Percentiles rank a stretch among this genome's conserved stretches.
These are phyloP conservation scores for Steinernema scapterisci DNA, from an alignment of 2,888 invertebrate genomes.

Conservation along the genomic window DNA sequence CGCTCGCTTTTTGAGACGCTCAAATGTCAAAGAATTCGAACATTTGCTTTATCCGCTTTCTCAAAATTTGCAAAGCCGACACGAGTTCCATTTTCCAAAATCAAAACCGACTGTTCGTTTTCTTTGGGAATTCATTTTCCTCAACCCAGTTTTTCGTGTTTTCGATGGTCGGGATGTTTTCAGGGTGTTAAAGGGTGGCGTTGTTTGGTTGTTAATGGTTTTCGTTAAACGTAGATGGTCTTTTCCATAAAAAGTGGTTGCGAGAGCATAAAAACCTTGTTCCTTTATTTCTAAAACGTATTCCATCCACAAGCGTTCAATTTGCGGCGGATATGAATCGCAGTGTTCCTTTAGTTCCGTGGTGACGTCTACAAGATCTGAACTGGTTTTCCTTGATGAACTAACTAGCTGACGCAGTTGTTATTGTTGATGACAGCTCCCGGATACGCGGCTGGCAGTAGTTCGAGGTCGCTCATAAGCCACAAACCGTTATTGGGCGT, in stretches of 20 bases:
- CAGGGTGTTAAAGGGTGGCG: constrained; percentile 7
- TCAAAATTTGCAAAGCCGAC: neutral
- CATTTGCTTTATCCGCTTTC: neutral
- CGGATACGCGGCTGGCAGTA: constrained; percentile 27
- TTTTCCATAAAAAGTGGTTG: neutral
- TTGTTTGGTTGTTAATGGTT: neutral
- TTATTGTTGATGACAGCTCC: constrained; percentile 1
- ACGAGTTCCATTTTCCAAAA: too few species aligned
- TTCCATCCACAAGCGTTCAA: too few species aligned
- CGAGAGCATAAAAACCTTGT: too few species aligned
- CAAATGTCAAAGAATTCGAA: neutral
- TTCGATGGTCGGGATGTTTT: neutral
- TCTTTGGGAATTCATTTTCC: neutral
- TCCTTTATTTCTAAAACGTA: too few species aligned
- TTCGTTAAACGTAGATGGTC: neutral
- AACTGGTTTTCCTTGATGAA: constrained; percentile 8
- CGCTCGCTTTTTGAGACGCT: too few species aligned
- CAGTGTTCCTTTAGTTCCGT: neutral
- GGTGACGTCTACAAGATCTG: neutral
- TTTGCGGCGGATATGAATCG: neutral
- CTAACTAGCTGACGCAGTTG: constrained; percentile 21
- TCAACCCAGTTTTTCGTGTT: neutral
- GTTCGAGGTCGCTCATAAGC: neutral
- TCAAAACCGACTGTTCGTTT: too few species aligned
- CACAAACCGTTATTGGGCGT: neutral